These are phyloP conservation scores for Spicauda simplicius DNA, from an alignment of 2,888 invertebrate genomes.

Conservation along the genomic window DNA sequence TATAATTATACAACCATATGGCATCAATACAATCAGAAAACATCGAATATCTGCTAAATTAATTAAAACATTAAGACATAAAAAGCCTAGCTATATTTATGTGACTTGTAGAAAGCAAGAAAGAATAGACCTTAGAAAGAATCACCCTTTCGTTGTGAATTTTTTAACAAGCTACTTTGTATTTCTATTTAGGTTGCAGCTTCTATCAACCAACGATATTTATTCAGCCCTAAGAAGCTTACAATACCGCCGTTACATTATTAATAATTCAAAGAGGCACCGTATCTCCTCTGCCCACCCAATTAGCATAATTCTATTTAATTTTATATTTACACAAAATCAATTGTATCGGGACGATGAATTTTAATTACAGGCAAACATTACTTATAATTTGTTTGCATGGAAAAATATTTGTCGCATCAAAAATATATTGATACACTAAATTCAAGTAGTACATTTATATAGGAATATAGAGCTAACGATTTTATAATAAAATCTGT, in stretches of 20 bases:
- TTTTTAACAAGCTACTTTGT: slow-evolving; percentile 24
- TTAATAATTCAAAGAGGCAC: slow-evolving; percentile 76
- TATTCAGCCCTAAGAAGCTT: slow-evolving; percentile 80
- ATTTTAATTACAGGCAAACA: slow-evolving; percentile 13
- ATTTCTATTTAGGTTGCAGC: slow-evolving; percentile 40
- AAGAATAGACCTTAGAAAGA: too few relatives aligned
- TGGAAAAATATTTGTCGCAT: too few relatives aligned
- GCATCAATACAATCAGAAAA: not conserved
- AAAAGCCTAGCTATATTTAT: not conserved
- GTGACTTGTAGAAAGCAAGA: not conserved
- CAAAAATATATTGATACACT: not conserved
- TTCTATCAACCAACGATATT: slow-evolving; percentile 49
- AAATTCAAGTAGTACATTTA: too few relatives aligned
- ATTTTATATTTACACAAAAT: slow-evolving; percentile 45
- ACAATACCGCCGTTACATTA: slow-evolving; percentile 72
- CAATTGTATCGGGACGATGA: slow-evolving; percentile 10
- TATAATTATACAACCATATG: too few relatives aligned
- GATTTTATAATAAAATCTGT: too few relatives aligned
- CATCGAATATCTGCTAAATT: not conserved
- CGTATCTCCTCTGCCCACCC: slow-evolving; percentile 71
- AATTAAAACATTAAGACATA: not conserved
- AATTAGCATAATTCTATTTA: slow-evolving; percentile 65
- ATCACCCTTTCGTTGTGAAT: slow-evolving; percentile 10
- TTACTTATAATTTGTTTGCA: not conserved
- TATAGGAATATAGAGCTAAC: too few relatives aligned